phyloP scores from a whole-genome alignment of 2,797 vertebrate species.

The Chelon auratus region DNA sequence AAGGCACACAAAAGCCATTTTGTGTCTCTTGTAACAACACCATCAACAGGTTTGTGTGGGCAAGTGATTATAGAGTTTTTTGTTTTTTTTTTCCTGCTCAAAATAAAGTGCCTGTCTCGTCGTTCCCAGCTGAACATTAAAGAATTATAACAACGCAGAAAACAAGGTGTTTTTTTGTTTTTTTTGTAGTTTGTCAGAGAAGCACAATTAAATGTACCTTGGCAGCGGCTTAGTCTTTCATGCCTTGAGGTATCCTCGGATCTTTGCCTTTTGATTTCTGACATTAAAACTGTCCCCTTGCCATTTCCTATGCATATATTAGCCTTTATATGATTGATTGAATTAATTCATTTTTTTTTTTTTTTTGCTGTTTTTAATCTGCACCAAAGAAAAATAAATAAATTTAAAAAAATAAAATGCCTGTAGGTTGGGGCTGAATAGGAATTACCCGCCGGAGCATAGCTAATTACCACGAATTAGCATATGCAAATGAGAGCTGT shows the following conservation, averaged over 20 bases:
- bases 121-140: slow-evolving; percentile 51
- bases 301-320: slow-evolving; percentile 82
- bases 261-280: slow-evolving; percentile 74
- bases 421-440: slow-evolving; percentile 79
- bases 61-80: slow-evolving; percentile 58
- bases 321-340: slow-evolving; percentile 86
- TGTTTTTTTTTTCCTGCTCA: slow-evolving; percentile 1
- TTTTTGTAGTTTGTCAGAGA: slow-evolving; percentile 45
- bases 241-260: slow-evolving; percentile 53
- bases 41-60: slow-evolving; percentile 67
- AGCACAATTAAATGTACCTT: slow-evolving; percentile 50
- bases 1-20: slow-evolving; percentile 67
- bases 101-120: slow-evolving; percentile 48
- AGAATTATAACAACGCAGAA: slow-evolving; percentile 36
- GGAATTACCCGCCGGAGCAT: slow-evolving; percentile 79
- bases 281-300: slow-evolving; percentile 80
- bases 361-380: slow-evolving; percentile 71
- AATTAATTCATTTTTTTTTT: slow-evolving; percentile 78
- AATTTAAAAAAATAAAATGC: slow-evolving; percentile 58
- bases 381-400: slow-evolving; percentile 22
- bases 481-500: slow-evolving; percentile 84
- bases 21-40: slow-evolving; percentile 50
- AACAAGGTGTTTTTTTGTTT: slow-evolving; percentile 38
- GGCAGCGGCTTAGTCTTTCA: slow-evolving; percentile 30
- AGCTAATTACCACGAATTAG: slow-evolving; percentile 84